Conservation (phyloP, 2,888 invertebrate species). For the Kuschelorhynchus macadamiae region DNA sequence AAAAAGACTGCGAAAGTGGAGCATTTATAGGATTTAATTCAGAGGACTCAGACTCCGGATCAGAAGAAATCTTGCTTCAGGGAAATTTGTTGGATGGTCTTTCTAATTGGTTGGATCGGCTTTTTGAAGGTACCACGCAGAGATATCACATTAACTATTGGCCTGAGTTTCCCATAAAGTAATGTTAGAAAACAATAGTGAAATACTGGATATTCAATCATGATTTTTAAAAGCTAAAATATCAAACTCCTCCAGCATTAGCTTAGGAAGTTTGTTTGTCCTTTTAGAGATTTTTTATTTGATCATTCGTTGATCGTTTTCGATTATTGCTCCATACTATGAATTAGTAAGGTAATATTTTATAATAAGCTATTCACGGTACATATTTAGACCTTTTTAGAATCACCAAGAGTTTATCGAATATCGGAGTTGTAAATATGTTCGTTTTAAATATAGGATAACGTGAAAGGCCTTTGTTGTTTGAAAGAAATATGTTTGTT, state of each 20-base stretch:
- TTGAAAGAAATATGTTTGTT: too few species aligned
- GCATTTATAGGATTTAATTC: constrained; percentile 89
- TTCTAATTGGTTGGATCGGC: constrained; percentile 95
- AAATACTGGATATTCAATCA: too few species aligned
- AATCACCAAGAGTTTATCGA: too few species aligned
- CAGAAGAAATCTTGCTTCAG: constrained; percentile 70
- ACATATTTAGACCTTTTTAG: too few species aligned
- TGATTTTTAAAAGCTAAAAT: background rate
- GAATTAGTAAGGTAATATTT: too few species aligned
- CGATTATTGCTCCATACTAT: too few species aligned
- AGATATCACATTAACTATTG: constrained; percentile 97
- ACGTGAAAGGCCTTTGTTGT: too few species aligned
- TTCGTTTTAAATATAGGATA: too few species aligned
- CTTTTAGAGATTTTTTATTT: background rate
- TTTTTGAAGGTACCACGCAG: constrained; percentile 96
- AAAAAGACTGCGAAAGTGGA: constrained; percentile 81
- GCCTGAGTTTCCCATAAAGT: constrained; percentile 95
- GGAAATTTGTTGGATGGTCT: constrained; percentile 86
- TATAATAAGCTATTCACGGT: too few species aligned
- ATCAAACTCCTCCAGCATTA: background rate
- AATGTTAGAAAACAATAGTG: constrained; percentile 59
- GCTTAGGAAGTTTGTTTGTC: background rate
- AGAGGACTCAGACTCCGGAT: constrained; percentile 72
- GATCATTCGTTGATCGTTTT: too few species aligned
- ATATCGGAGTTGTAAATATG: too few species aligned